Percentiles rank a stretch among this genome's conserved stretches.
Evolutionary conservation across 2,113 vertebrate genomes (phyloP).

Genomic region (Charina bottae): DNA sequence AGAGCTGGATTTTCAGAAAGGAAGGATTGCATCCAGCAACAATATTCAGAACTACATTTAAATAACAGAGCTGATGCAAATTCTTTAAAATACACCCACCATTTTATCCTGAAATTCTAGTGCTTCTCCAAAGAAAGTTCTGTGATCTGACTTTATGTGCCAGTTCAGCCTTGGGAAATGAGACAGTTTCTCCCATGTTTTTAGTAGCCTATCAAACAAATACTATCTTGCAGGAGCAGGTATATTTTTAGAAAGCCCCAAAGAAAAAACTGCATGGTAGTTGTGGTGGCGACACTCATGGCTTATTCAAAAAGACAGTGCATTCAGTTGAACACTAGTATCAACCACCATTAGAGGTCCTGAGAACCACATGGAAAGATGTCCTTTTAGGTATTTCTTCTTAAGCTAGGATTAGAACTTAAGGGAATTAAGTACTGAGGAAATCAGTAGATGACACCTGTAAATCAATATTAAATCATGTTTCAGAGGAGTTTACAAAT

Average conservation of each 20-base stretch:
- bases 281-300: slow-evolving; percentile 32
- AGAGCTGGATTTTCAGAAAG: slow-evolving; percentile 59
- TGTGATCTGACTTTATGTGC: slow-evolving; percentile 66
- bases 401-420: background rate
- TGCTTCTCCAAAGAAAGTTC: slow-evolving; percentile 59
- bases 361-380: background rate
- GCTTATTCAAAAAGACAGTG: slow-evolving; percentile 42
- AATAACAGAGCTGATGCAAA: slow-evolving; percentile 61
- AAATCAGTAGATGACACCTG: background rate
- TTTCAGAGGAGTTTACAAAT: background rate
- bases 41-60: slow-evolving; percentile 43
- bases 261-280: slow-evolving; percentile 28
- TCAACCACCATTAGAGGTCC: background rate
- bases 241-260: slow-evolving; percentile 32
- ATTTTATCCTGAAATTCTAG: slow-evolving; percentile 47
- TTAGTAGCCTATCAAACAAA: slow-evolving; percentile 57
- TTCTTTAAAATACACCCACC: slow-evolving; percentile 45
- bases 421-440: background rate
- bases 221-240: slow-evolving; percentile 36
- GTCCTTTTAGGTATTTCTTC: slow-evolving; percentile 15
- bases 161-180: slow-evolving; percentile 65
- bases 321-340: slow-evolving; percentile 28
- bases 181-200: slow-evolving; percentile 57
- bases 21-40: slow-evolving; percentile 12
- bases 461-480: slow-evolving; percentile 29